Evolutionary conservation across 1,140 invertebrate species (phyloP).

Genomic region (Potamilus streckersoni): DNA sequence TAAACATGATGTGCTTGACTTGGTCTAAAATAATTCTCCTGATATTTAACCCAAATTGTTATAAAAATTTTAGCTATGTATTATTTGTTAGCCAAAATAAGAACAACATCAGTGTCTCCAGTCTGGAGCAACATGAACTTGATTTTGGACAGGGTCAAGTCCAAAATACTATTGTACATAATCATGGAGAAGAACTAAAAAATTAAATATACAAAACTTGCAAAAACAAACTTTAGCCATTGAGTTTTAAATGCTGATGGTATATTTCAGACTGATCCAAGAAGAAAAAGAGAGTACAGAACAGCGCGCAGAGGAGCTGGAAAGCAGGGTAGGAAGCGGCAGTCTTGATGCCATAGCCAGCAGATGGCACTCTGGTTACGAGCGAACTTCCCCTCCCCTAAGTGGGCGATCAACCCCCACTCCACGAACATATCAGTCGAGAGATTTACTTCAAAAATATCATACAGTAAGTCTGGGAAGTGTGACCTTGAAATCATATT

Average conservation of each 20-base stretch:
- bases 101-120: too few relatives aligned
- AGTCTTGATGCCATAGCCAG: constrained; percentile 62
- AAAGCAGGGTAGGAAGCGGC: constrained; percentile 91
- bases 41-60: too few relatives aligned
- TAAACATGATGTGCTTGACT: too few relatives aligned
- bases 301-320: constrained; percentile 95
- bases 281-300: constrained; percentile 98
- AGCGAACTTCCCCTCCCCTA: constrained; percentile 78
- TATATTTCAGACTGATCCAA: constrained; percentile 81
- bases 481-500: not conserved
- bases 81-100: too few relatives aligned
- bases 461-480: constrained; percentile 76
- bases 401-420: constrained; percentile 82
- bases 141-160: too few relatives aligned
- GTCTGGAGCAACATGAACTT: too few relatives aligned
- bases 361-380: constrained; percentile 53
- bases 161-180: not conserved
- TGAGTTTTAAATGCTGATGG: too few relatives aligned
- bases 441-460: constrained; percentile 85
- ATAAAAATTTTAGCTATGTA: too few relatives aligned
- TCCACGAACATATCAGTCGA: constrained; percentile 65
- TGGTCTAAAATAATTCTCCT: too few relatives aligned
- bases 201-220: not conserved
- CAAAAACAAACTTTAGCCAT: not conserved
- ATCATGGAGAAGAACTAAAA: not conserved